A percentile compares a stretch with the other conserved stretches of the same genome.
phyloP scores from a whole-genome alignment of 2,888 invertebrate genomes.

The Emmelina monodactyla region DNA sequence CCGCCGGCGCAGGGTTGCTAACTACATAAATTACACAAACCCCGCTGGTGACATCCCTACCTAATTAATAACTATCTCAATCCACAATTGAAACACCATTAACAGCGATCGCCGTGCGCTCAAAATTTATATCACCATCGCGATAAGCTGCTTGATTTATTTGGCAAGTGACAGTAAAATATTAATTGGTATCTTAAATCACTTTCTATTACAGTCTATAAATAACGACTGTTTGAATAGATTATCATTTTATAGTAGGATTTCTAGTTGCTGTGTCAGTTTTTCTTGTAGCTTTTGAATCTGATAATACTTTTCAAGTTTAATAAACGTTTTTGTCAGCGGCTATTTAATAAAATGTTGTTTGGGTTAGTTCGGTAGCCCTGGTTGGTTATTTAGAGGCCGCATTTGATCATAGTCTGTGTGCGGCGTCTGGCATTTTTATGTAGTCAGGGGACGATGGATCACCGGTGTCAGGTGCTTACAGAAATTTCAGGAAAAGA shows the following conservation, averaged over 20 bases:
- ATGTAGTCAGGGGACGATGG: constrained; percentile 33
- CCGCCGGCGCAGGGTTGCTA: constrained; percentile 42
- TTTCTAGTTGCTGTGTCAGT: too few species aligned
- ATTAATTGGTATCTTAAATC: background rate
- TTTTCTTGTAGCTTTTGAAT: too few species aligned
- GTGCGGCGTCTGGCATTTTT: constrained; percentile 36
- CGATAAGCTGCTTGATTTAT: background rate
- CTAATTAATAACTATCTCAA: background rate
- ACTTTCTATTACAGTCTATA: constrained; percentile 1
- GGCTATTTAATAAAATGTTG: too few species aligned
- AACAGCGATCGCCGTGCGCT: background rate
- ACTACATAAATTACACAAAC: constrained; percentile 35
- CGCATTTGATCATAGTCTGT: constrained; percentile 44
- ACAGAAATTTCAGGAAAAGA: constrained; percentile 19
- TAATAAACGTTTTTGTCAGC: too few species aligned
- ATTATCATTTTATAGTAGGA: too few species aligned
- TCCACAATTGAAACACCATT: background rate
- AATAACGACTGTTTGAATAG: constrained; percentile 1
- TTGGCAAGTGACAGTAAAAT: background rate
- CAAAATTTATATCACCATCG: background rate
- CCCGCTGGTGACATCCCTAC: background rate
- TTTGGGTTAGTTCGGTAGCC: background rate
- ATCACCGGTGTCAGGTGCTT: constrained; percentile 35
- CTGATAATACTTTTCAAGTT: too few species aligned
- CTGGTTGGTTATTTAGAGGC: constrained; percentile 24